Percentiles rank a stretch among this genome's conserved stretches.
Conservation (phyloP, 2,888 invertebrate species). For the Lasius platythorax region DNA sequence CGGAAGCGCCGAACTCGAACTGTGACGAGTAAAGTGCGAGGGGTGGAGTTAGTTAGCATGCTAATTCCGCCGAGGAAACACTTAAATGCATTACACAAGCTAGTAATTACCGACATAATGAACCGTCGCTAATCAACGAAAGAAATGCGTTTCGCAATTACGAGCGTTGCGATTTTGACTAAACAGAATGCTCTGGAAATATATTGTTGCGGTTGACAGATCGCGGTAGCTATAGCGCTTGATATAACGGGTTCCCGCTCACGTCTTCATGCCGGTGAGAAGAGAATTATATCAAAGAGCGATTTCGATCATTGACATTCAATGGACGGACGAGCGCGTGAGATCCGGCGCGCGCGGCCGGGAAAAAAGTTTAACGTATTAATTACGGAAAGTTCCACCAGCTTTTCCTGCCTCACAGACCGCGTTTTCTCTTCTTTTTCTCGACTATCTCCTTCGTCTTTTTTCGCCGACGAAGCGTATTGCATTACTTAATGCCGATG, state of each 20-base stretch:
- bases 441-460: conserved; percentile 60
- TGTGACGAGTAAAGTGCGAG: conserved; percentile 64
- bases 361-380: conserved; percentile 76
- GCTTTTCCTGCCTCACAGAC: conserved; percentile 33
- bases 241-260: conserved; percentile 60
- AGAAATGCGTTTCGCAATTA: conserved; percentile 70
- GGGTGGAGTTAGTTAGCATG: conserved; percentile 79
- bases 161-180: background rate
- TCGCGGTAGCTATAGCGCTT: conserved; percentile 59
- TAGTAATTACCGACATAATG: conserved; percentile 82
- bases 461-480: conserved; percentile 67
- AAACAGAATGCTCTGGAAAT: conserved; percentile 46
- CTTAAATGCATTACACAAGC: conserved; percentile 83
- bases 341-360: conserved; percentile 63
- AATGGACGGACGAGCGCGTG: conserved; percentile 63
- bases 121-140: conserved; percentile 81
- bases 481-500: conserved; percentile 76
- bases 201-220: conserved; percentile 43
- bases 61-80: conserved; percentile 81
- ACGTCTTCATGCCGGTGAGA: conserved; percentile 65
- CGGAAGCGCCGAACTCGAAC: conserved; percentile 65
- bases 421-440: conserved; percentile 29
- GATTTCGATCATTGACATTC: conserved; percentile 76
- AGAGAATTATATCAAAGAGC: conserved; percentile 75
- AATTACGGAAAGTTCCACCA: conserved; percentile 74